Evolutionary conservation across 2,797 vertebrate species (phyloP).

Genomic region (Scomberomorus guttatus): DNA sequence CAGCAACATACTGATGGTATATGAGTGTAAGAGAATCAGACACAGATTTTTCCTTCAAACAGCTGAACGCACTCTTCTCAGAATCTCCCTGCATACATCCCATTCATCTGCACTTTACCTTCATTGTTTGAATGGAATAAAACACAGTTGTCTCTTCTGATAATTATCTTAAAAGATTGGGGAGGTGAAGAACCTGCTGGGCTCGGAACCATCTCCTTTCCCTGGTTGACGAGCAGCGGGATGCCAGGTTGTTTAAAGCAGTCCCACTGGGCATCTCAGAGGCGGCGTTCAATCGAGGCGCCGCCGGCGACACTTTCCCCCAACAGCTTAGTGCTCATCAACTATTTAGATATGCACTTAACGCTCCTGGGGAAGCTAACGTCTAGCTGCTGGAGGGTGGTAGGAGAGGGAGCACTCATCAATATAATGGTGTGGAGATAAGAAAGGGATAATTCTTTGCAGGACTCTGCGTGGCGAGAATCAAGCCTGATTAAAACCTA

Average conservation of each 20-base stretch:
- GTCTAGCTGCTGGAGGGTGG: slow-evolving; percentile 62
- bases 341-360: slow-evolving; percentile 88
- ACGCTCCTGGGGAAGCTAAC: slow-evolving; percentile 80
- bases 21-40: background rate
- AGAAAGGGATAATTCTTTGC: slow-evolving; percentile 18
- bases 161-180: slow-evolving; percentile 68
- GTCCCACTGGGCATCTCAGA: slow-evolving; percentile 83
- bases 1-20: background rate
- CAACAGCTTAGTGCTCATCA: slow-evolving; percentile 87
- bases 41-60: slow-evolving; percentile 27
- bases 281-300: slow-evolving; percentile 78
- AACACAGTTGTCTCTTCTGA: slow-evolving; percentile 58
- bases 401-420: slow-evolving; percentile 57
- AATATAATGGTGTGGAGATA: slow-evolving; percentile 34
- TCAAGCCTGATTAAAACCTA: slow-evolving; percentile 31
- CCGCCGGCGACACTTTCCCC: slow-evolving; percentile 83
- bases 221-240: slow-evolving; percentile 72
- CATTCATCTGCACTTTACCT: slow-evolving; percentile 42
- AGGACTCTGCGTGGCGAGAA: slow-evolving; percentile 19
- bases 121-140: slow-evolving; percentile 50
- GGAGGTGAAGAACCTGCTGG: slow-evolving; percentile 70
- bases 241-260: slow-evolving; percentile 81
- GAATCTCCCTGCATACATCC: slow-evolving; percentile 15
- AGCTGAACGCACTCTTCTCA: slow-evolving; percentile 2
- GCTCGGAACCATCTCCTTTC: slow-evolving; percentile 68